phyloP scores from a whole-genome alignment of 2,888 invertebrate species.

The Aelia acuminata region DNA sequence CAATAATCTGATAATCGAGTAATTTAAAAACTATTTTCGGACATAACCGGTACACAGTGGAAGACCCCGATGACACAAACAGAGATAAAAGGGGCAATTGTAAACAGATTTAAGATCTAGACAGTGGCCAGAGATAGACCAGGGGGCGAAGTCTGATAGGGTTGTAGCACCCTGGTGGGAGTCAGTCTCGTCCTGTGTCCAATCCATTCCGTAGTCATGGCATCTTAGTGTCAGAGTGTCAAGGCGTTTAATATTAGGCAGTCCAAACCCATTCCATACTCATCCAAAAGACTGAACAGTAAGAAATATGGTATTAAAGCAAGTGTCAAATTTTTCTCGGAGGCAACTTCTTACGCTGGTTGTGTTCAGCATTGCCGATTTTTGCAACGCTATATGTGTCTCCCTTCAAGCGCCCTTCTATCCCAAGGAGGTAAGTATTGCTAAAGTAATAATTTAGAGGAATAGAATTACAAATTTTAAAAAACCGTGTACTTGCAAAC shows the following conservation, averaged over 20 bases:
- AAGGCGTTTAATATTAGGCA: not conserved
- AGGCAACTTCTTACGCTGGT: constrained; percentile 84
- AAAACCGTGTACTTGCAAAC: too few relatives aligned
- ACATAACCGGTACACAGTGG: not conserved
- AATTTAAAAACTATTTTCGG: not conserved
- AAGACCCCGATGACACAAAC: not conserved
- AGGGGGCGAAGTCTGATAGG: constrained; percentile 43
- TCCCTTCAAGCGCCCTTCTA: constrained; percentile 90
- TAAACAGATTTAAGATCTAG: constrained; percentile 26
- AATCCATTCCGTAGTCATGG: not conserved
- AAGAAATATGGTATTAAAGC: constrained; percentile 60
- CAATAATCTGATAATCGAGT: not conserved
- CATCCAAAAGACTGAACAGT: not conserved
- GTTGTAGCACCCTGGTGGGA: not conserved
- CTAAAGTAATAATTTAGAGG: too few relatives aligned
- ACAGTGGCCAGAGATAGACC: not conserved
- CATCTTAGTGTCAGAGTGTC: not conserved
- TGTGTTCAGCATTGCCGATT: constrained; percentile 85
- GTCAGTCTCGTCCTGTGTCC: constrained; percentile 15
- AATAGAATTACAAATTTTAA: too few relatives aligned
- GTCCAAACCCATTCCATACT: not conserved
- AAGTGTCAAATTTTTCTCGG: constrained; percentile 67
- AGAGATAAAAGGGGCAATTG: not conserved
- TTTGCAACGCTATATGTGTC: constrained; percentile 87
- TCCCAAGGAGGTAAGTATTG: constrained; percentile 80